Conservation (phyloP, 2,888 invertebrate genomes). For the Linyphia triangularis region DNA sequence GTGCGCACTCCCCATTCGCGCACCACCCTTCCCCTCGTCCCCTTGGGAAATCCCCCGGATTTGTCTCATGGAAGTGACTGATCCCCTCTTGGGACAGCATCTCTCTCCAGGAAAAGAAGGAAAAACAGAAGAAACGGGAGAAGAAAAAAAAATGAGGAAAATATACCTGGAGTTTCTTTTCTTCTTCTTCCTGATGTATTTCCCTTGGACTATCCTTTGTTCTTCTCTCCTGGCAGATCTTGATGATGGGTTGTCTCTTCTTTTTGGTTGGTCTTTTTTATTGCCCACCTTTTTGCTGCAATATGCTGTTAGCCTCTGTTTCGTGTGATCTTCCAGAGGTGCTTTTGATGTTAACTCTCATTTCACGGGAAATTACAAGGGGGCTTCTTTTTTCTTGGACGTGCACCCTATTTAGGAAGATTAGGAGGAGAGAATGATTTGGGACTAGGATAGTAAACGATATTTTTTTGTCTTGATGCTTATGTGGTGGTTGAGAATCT, state of each 20-base stretch:
- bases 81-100: constrained; percentile 54
- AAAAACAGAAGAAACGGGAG: constrained; percentile 9
- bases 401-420: neutral
- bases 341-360: constrained; percentile 19
- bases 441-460: too few relatives aligned
- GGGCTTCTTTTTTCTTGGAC: neutral
- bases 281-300: neutral
- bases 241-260: constrained; percentile 59
- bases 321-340: neutral
- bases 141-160: constrained; percentile 19
- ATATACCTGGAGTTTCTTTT: constrained; percentile 61
- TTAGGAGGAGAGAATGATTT: too few relatives aligned
- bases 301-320: neutral
- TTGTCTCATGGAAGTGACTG: constrained; percentile 72
- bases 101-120: constrained; percentile 14
- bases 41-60: constrained; percentile 68
- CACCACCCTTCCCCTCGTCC: neutral
- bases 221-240: constrained; percentile 23
- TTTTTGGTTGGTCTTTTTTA: neutral
- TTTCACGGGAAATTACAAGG: constrained; percentile 20
- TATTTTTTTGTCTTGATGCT: too few relatives aligned
- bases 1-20: constrained; percentile 13
- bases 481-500: too few relatives aligned
- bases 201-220: constrained; percentile 18
- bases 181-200: constrained; percentile 31